Evolutionary conservation across 1,140 invertebrate species (phyloP).

Genomic region (Cheumatopsyche charites): DNA sequence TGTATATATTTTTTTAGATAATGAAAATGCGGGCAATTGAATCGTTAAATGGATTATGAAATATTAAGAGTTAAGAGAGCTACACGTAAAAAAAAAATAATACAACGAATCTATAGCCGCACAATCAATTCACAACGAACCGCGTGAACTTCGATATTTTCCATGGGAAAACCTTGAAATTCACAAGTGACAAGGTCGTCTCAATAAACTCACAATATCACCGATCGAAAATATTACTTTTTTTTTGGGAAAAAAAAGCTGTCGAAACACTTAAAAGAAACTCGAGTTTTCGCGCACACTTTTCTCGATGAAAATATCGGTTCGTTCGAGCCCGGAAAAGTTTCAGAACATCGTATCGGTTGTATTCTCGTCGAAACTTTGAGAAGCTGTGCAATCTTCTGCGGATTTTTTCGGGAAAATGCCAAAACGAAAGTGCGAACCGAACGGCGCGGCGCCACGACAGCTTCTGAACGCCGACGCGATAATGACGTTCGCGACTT

Average conservation of each 20-base stretch:
- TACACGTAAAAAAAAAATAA: neutral
- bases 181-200: neutral
- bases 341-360: no score
- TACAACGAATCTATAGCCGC: no score
- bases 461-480: constrained; percentile 32
- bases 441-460: constrained; percentile 42
- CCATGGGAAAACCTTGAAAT: constrained; percentile 20
- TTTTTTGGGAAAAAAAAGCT: neutral
- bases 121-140: no score
- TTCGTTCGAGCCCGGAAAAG: neutral
- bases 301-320: neutral
- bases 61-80: neutral
- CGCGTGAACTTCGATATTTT: constrained; percentile 18
- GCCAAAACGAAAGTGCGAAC: constrained; percentile 6
- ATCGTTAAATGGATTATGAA: no score
- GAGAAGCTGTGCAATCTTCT: neutral
- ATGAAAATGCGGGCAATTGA: no score
- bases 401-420: neutral
- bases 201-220: neutral
- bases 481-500: neutral
- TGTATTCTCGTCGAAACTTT: no score
- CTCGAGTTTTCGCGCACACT: neutral
- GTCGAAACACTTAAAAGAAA: neutral
- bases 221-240: constrained; percentile 6
- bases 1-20: no score